Evolutionary conservation across 2,797 vertebrate genomes (phyloP), one percentile per base, ranked within the genome.

Genomic region (Scolopax bukidnonensis): DNA sequence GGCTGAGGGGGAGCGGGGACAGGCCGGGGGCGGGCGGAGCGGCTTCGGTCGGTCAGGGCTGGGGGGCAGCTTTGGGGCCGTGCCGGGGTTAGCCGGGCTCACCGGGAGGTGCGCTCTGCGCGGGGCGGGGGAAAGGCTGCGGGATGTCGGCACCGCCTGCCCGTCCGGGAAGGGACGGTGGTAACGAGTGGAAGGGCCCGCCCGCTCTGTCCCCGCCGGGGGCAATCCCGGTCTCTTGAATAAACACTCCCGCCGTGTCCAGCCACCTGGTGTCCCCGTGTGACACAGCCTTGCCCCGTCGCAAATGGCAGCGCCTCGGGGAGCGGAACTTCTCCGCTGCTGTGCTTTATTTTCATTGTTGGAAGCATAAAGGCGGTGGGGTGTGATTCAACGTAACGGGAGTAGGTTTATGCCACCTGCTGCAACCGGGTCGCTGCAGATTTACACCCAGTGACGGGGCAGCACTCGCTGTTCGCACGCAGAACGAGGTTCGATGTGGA

Each of bases 141-240:
- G 59, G n/a, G 28, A 8, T 27, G 50, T 28, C 27, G 50, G 50
- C 27, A 51, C 50, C 50, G 27, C 51, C 51, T 18, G 24, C 28
- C 13, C n/a, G 32, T 2, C 30, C 0, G 43, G 51, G 10, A 11
- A 1, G 0, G 57, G 56, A 0, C 4, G 12, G 25, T 1, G 41
- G 53, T 9, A 5, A 11, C 0, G 38, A 15, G 18, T 5, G 3
- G 6, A 24, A 1, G 25, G 1, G 9, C 11, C 1, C 6, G 28
- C 53, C 20, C 14, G 6, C 65, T 16, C 3, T 3, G 47, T 17
- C 12, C 48, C 9, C n/a, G 16, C 3, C 24, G 9, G 36, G 60
- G 65, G 51, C 79, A 10, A 3, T 16, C 18, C 21, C 38, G 16
- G 7, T 33, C 23, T 21, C 9, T 27, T 28, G 9, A 13, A 2